These are phyloP conservation scores for Gobio occitaniae DNA, from an alignment of 2,797 vertebrate species.

Conservation along the genomic window DNA sequence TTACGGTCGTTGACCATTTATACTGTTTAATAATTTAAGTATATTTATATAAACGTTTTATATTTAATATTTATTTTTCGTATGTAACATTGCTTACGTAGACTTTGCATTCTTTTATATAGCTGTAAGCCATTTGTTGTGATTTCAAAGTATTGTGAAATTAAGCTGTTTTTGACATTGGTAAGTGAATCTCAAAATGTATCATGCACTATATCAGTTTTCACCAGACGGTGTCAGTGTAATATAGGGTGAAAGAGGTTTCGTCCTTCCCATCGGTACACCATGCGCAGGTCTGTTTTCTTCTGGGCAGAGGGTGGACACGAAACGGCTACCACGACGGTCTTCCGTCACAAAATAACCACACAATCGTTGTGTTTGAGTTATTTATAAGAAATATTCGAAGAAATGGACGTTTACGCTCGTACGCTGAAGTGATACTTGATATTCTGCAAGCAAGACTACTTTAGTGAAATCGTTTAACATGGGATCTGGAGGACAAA, in stretches of 20 bases:
- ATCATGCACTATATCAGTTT: background rate
- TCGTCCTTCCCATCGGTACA: conserved; percentile 43
- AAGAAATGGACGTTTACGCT: background rate
- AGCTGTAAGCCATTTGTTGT: no score
- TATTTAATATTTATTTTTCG: background rate
- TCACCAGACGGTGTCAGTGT: conserved; percentile 70
- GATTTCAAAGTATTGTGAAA: background rate
- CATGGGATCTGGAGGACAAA: conserved; percentile 36
- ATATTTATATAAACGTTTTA: background rate
- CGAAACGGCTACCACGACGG: background rate
- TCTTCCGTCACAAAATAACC: background rate
- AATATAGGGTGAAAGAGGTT: conserved; percentile 29
- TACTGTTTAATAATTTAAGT: background rate
- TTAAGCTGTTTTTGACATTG: no score
- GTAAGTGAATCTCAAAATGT: background rate
- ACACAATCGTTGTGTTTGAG: background rate
- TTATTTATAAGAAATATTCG: background rate
- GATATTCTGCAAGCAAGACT: background rate
- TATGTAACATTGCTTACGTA: background rate
- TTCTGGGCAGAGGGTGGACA: background rate
- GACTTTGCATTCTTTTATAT: no score
- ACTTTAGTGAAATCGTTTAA: background rate
- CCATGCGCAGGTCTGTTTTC: conserved; percentile 3
- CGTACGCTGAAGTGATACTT: background rate
- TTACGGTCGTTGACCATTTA: background rate